Evolutionary conservation across 2,113 vertebrate genomes (phyloP).

Genomic region (Otolemur garnettii): DNA sequence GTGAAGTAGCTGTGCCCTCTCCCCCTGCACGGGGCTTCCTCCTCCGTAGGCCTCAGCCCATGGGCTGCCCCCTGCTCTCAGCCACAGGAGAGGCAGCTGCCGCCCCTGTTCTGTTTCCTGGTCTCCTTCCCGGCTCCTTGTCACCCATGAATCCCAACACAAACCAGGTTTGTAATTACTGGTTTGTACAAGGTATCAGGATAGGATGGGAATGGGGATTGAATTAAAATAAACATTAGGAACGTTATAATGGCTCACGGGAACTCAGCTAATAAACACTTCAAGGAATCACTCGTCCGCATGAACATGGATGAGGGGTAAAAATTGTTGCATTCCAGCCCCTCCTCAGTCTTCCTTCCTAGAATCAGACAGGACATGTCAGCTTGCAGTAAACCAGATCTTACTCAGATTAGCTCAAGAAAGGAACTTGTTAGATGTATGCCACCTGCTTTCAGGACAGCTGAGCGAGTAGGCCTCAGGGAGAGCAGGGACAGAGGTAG

Average conservation of each 20-base stretch:
- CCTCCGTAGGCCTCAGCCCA: no score
- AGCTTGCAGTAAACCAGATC: not conserved
- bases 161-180: not conserved
- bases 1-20: not conserved
- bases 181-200: not conserved
- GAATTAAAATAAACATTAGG: not conserved
- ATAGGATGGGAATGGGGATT: not conserved
- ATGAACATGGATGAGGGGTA: not conserved
- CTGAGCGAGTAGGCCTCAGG: not conserved
- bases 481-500: not conserved
- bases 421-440: not conserved
- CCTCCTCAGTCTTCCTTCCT: not conserved
- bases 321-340: not conserved
- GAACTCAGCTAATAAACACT: not conserved
- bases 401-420: not conserved
- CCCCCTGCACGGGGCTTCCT: fast-evolving
- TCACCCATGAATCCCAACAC: not conserved
- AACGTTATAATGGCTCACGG: not conserved
- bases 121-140: not conserved
- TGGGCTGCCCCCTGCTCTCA: not conserved
- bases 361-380: not conserved
- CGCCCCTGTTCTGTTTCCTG: not conserved
- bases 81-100: not conserved
- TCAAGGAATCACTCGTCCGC: not conserved
- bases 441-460: not conserved